Evolutionary conservation across 1,140 invertebrate species (phyloP).

Genomic region (Bombus waltoni): DNA sequence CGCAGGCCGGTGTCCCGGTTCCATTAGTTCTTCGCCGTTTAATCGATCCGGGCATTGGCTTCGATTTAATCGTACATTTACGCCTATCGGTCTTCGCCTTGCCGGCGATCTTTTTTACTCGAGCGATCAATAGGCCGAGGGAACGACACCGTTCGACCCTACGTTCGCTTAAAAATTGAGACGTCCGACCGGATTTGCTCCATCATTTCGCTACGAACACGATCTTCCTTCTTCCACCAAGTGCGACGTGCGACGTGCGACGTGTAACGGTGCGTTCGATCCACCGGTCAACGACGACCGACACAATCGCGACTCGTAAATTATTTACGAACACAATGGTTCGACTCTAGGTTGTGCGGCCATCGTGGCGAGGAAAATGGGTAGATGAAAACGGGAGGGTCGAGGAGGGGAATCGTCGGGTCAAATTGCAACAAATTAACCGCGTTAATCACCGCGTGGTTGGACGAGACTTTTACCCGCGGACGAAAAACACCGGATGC

Average conservation of each 20-base stretch:
- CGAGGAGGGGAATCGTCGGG: constrained; percentile 24
- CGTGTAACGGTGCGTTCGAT: background rate
- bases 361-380: too few species aligned
- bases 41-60: constrained; percentile 10
- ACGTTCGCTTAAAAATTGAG: constrained; percentile 16
- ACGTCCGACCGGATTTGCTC: background rate
- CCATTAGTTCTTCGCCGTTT: constrained; percentile 5
- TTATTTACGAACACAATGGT: constrained; percentile 64
- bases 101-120: background rate
- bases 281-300: constrained; percentile 11
- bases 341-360: background rate
- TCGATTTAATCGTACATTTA: constrained; percentile 33
- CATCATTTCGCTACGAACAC: background rate
- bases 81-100: constrained; percentile 1
- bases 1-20: background rate
- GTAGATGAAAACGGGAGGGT: background rate
- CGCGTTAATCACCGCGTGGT: constrained; percentile 64
- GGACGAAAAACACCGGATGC: background rate
- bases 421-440: constrained; percentile 73
- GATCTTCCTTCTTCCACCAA: background rate
- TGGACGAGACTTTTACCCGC: constrained; percentile 59
- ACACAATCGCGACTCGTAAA: constrained; percentile 63
- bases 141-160: background rate
- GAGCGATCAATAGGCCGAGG: background rate
- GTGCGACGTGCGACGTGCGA: constrained; percentile 12